A percentile compares a stretch with the other conserved stretches of the same genome.
These are phyloP conservation scores for Meandrina meandrites DNA, from an alignment of 92 coral and sea anemone genomes.

Conservation along the genomic window DNA sequence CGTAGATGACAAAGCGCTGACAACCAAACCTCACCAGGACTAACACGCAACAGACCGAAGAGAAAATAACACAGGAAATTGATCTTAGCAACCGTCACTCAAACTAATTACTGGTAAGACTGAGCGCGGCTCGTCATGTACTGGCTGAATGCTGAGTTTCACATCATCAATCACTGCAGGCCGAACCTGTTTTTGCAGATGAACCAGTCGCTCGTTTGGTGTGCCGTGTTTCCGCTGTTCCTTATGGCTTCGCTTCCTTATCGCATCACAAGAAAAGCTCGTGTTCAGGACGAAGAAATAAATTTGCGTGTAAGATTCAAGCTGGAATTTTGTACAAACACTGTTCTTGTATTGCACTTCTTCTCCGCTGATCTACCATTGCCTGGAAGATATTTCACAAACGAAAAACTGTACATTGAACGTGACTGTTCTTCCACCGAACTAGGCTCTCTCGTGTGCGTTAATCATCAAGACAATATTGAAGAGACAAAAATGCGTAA, in stretches of 20 bases:
- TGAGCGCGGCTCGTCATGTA: too few species aligned
- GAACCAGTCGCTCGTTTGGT: slow-evolving; percentile 7
- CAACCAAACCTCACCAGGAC: too few species aligned
- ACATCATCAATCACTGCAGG: slow-evolving; percentile 57
- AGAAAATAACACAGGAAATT: too few species aligned
- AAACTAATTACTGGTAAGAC: too few species aligned
- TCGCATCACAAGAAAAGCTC: slow-evolving; percentile 10
- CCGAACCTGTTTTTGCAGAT: slow-evolving; percentile 48
- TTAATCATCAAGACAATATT: background rate
- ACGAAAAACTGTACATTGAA: slow-evolving; percentile 12
- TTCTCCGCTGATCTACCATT: slow-evolving; percentile 4
- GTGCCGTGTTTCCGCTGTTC: slow-evolving; percentile 24
- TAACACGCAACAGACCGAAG: too few species aligned
- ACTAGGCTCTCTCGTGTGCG: background rate
- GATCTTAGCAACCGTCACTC: too few species aligned
- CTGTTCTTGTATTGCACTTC: slow-evolving; percentile 23
- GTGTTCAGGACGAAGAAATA: slow-evolving; percentile 8
- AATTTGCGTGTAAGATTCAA: background rate
- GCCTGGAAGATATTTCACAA: slow-evolving; percentile 31
- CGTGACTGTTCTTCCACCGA: slow-evolving; percentile 17
- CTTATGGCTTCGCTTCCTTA: slow-evolving; percentile 31
- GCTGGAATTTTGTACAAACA: slow-evolving; percentile 22
- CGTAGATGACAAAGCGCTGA: too few species aligned
- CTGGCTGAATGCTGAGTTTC: slow-evolving; percentile 55
- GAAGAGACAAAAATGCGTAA: background rate